phyloP scores from a whole-genome alignment of 2,888 invertebrate genomes.

The Drepana falcataria region DNA sequence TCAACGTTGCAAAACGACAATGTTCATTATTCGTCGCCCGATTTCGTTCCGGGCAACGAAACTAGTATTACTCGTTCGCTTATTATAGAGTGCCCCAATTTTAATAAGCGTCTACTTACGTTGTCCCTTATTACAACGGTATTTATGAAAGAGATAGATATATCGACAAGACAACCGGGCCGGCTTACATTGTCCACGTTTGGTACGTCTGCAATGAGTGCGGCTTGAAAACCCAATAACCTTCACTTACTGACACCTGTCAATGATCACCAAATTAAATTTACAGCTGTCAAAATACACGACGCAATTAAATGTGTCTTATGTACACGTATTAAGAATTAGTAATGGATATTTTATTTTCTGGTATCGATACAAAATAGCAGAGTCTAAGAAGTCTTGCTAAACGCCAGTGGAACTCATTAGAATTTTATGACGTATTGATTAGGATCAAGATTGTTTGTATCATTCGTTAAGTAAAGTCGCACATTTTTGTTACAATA shows the following conservation, averaged over 20 bases:
- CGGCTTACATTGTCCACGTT: neutral
- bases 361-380: neutral
- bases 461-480: too few species aligned
- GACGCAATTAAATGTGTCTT: neutral
- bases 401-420: neutral
- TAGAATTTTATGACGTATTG: neutral
- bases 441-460: neutral
- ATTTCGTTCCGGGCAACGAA: conserved; percentile 35
- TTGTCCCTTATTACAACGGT: neutral
- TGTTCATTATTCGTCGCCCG: conserved; percentile 25
- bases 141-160: neutral
- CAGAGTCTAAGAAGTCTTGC: neutral
- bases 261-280: conserved; percentile 4
- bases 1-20: conserved; percentile 24
- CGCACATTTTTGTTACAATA: too few species aligned
- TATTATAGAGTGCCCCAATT: conserved; percentile 4
- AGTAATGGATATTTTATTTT: neutral
- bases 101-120: neutral
- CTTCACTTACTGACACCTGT: conserved; percentile 6
- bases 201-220: neutral
- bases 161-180: neutral
- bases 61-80: conserved; percentile 33
- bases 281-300: conserved; percentile 3
- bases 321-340: neutral
- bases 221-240: neutral